Evolutionary conservation across 2,888 invertebrate species (phyloP), one percentile per base, ranked within the genome.

Genomic region (Emmelina monodactyla): DNA sequence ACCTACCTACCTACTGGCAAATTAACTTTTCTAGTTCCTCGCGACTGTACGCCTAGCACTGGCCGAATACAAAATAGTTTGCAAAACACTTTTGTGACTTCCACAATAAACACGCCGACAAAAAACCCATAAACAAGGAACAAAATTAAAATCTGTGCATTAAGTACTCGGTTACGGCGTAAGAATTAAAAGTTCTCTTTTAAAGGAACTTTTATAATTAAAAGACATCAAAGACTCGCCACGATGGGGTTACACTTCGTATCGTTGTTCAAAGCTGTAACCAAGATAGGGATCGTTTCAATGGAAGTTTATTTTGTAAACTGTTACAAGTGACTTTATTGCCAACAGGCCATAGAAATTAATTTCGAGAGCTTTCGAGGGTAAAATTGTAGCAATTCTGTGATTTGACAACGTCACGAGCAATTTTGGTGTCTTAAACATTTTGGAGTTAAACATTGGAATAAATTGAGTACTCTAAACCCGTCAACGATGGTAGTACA

Each of bases 141-240:
- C n/a, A n/a, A n/a, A n/a, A n/a, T n/a, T n/a, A n/a, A n/a, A n/a
- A n/a, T n/a, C n/a, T n/a, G n/a, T n/a, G n/a, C n/a, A n/a, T n/a
- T n/a, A n/a, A n/a, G n/a, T n/a, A n/a, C n/a, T n/a, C n/a, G n/a
- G n/a, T n/a, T n/a, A n/a, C 25, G 43, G 37, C 35, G 37, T 32
- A 37, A 40, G 45, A 45, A 50, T 46, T 50, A 50, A 70, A 65
- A 63, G 61, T 62, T 63, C 53, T 58, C 57, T 58, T 25, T 64
- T 70, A 59, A 64, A 67, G 66, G 71, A 73, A 76, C 63, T 75
- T 76, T 75, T 70, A 72, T 76, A 76, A 76, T 76, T 76, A 75
- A 73, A 69, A 62, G 73, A 72, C 70, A 73, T 78, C 78, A 78
- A 78, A 76, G 75, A 62, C 63, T 57, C 58, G 54, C 58, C 46